phyloP scores from a whole-genome alignment of 2,113 vertebrate genomes.

The Fulica atra region DNA sequence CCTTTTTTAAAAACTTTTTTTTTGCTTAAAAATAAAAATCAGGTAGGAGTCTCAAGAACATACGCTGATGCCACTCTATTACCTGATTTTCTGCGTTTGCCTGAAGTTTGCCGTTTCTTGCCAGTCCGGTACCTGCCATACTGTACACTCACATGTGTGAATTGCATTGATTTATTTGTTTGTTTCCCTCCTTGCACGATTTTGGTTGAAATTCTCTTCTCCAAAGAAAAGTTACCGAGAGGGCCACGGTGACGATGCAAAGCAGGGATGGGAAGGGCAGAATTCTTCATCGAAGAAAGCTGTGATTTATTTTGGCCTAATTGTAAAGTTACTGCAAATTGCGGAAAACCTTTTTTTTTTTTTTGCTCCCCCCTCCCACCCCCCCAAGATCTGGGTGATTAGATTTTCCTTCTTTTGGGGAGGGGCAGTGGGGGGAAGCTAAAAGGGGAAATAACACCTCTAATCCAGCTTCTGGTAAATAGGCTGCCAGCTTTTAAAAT shows the following conservation, averaged over 20 bases:
- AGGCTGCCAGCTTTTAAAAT: conserved; percentile 87
- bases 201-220: conserved; percentile 30
- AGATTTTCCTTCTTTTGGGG: conserved; percentile 77
- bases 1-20: not conserved
- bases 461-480: conserved; percentile 86
- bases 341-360: conserved; percentile 78
- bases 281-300: conserved; percentile 70
- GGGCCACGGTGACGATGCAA: not conserved
- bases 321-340: conserved; percentile 84
- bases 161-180: not conserved
- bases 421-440: conserved; percentile 70
- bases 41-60: not conserved
- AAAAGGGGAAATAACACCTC: conserved; percentile 89
- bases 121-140: not conserved
- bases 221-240: conserved; percentile 54
- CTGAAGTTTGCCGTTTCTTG: conserved; percentile 18
- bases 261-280: conserved; percentile 48
- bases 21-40: not conserved
- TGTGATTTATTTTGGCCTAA: conserved; percentile 80
- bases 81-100: not conserved
- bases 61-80: not conserved
- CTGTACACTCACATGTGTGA: not conserved
- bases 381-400: conserved; percentile 78
- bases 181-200: not conserved
- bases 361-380: too few relatives aligned